A percentile compares a stretch with the other conserved stretches of the same genome.
phyloP scores from a whole-genome alignment of 2,797 vertebrate genomes.

The Pampus argenteus region DNA sequence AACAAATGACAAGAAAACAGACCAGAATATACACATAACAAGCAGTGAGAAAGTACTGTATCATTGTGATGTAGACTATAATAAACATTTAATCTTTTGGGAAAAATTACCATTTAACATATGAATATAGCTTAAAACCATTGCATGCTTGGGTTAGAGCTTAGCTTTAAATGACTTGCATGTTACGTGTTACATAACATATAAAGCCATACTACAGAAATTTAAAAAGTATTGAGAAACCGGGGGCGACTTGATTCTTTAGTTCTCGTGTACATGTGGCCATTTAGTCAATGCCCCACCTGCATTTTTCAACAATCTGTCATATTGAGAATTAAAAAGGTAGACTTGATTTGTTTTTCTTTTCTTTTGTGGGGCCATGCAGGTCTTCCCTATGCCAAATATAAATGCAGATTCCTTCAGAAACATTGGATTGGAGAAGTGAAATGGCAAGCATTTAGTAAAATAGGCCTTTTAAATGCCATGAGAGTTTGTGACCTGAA shows the following conservation, averaged over 20 bases:
- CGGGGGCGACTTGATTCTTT: background rate
- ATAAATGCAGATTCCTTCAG: slow-evolving; percentile 2
- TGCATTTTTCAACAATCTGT: slow-evolving; percentile 4
- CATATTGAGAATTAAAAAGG: slow-evolving; percentile 12
- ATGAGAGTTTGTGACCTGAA: background rate
- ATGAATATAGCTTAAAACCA: background rate
- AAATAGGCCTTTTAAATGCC: background rate
- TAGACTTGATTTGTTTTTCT: slow-evolving; percentile 32
- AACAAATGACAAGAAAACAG: slow-evolving; percentile 15
- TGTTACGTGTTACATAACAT: slow-evolving; percentile 6
- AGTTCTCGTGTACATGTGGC: slow-evolving; percentile 6
- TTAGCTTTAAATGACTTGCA: slow-evolving; percentile 11
- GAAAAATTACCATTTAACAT: background rate
- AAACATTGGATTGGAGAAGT: slow-evolving; percentile 1
- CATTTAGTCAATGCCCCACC: slow-evolving; percentile 26
- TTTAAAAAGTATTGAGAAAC: slow-evolving; percentile 7
- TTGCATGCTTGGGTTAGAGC: background rate
- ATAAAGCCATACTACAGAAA: background rate
- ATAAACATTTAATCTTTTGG: too few relatives aligned
- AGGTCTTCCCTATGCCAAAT: slow-evolving; percentile 20
- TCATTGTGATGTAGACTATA: slow-evolving; percentile 4
- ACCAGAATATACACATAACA: background rate
- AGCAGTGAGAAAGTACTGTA: slow-evolving; percentile 1
- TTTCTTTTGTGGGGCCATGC: slow-evolving; percentile 9
- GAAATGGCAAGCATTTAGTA: background rate